Conservation (phyloP, 2,797 vertebrate genomes). For the Phrynocephalus guinanensis region DNA sequence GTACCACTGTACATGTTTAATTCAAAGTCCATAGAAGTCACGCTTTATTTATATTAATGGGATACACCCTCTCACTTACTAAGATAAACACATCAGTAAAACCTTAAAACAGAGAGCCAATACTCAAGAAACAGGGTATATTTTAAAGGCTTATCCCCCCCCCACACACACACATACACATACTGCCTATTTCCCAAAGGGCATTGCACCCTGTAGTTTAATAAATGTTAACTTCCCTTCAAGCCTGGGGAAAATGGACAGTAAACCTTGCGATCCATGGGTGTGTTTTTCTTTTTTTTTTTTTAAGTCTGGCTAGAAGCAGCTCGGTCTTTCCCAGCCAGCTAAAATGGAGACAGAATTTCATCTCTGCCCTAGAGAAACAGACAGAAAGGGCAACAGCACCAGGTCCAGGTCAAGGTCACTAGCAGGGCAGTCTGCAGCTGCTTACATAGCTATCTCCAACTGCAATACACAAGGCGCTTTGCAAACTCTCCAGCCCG, state of each 20-base stretch:
- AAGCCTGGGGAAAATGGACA: conserved; percentile 50
- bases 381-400: conserved; percentile 75
- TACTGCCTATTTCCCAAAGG: conserved; percentile 34
- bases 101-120: conserved; percentile 24
- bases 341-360: conserved; percentile 84
- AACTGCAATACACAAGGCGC: conserved; percentile 10
- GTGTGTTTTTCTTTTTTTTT: conserved; percentile 17
- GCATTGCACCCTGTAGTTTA: conserved; percentile 57
- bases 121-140: conserved; percentile 54
- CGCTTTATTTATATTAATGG: neutral
- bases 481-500: conserved; percentile 24
- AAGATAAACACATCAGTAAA: neutral
- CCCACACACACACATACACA: neutral
- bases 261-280: conserved; percentile 50
- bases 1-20: no score
- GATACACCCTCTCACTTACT: neutral
- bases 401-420: conserved; percentile 83
- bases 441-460: conserved; percentile 58
- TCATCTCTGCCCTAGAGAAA: conserved; percentile 73
- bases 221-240: conserved; percentile 60
- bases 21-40: conserved; percentile 23
- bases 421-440: conserved; percentile 76
- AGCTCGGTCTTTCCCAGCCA: conserved; percentile 65
- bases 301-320: conserved; percentile 51
- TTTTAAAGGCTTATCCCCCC: conserved; percentile 12